Conservation (phyloP, 2,888 invertebrate species). For the Yponomeuta plumbellus region DNA sequence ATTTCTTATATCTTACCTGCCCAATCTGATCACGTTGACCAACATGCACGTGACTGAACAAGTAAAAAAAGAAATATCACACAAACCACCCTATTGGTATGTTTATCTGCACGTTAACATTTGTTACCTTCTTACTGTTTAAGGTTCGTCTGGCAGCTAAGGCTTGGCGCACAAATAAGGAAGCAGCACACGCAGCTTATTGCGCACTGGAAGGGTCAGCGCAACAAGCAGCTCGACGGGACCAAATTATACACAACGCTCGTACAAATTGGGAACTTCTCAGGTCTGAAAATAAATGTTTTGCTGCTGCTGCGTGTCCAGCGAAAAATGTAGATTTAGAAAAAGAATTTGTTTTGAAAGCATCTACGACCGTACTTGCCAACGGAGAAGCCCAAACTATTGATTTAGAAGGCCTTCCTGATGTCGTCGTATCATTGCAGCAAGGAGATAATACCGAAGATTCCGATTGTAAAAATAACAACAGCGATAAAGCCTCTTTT, state of each 20-base stretch:
- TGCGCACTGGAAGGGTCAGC: conserved; percentile 77
- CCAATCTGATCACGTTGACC: conserved; percentile 83
- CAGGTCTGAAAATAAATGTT: conserved; percentile 81
- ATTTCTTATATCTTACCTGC: conserved; percentile 87
- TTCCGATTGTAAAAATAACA: conserved; percentile 45
- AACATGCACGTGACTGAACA: conserved; percentile 88
- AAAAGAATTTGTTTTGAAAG: conserved; percentile 49
- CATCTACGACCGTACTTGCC: conserved; percentile 21
- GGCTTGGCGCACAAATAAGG: conserved; percentile 88
- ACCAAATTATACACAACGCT: conserved; percentile 90
- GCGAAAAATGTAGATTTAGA: conserved; percentile 48
- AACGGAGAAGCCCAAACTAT: conserved; percentile 35
- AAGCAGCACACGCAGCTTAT: conserved; percentile 81
- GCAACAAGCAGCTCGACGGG: conserved; percentile 80
- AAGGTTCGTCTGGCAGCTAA: conserved; percentile 84
- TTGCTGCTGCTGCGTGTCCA: conserved; percentile 45
- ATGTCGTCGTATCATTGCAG: conserved; percentile 48
- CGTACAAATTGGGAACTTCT: conserved; percentile 91
- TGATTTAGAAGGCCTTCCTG: conserved; percentile 45
- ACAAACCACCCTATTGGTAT: not conserved
- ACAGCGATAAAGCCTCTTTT: conserved; percentile 39
- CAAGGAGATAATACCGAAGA: conserved; percentile 46
- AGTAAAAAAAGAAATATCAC: conserved; percentile 37
- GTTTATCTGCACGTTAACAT: not conserved
- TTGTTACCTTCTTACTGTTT: not conserved